phyloP scores from a whole-genome alignment of 2,888 invertebrate genomes.

The Tiliacea citrago region DNA sequence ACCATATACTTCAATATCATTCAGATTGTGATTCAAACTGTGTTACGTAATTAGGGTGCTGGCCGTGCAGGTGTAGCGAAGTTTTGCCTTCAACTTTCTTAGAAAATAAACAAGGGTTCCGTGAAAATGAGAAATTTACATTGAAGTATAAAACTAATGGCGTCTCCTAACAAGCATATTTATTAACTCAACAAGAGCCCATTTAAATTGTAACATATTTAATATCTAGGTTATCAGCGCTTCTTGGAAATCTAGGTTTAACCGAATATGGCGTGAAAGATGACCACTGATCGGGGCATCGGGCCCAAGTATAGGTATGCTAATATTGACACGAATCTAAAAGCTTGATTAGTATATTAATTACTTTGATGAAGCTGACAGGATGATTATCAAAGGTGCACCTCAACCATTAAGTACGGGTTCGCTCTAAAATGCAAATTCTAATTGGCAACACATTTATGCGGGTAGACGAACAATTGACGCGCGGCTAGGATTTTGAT shows the following conservation, averaged over 20 bases:
- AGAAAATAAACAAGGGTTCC: background rate
- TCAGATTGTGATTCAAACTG: too few relatives aligned
- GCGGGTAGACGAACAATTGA: slow-evolving; percentile 46
- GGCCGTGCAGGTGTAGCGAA: background rate
- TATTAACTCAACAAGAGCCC: slow-evolving; percentile 10
- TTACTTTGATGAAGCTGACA: slow-evolving; percentile 64
- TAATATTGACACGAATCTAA: slow-evolving; percentile 40
- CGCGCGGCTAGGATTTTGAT: slow-evolving; percentile 28
- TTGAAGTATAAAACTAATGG: slow-evolving; percentile 7
- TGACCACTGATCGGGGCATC: slow-evolving; percentile 17
- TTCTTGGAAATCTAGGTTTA: slow-evolving; percentile 59
- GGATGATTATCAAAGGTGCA: slow-evolving; percentile 61
- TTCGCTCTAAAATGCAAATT: slow-evolving; percentile 75
- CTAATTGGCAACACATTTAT: slow-evolving; percentile 64
- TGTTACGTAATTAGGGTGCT: too few relatives aligned
- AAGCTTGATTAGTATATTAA: slow-evolving; percentile 44
- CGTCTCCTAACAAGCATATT: slow-evolving; percentile 17
- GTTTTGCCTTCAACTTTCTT: background rate
- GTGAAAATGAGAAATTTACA: background rate
- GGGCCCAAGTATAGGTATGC: slow-evolving; percentile 55
- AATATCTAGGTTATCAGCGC: slow-evolving; percentile 57
- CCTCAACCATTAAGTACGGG: slow-evolving; percentile 46
- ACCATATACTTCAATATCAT: too few relatives aligned
- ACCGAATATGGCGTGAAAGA: slow-evolving; percentile 52
- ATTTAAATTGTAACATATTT: slow-evolving; percentile 45